Evolutionary conservation across 2,888 invertebrate species (phyloP).

Genomic region (Graphium colonna): DNA sequence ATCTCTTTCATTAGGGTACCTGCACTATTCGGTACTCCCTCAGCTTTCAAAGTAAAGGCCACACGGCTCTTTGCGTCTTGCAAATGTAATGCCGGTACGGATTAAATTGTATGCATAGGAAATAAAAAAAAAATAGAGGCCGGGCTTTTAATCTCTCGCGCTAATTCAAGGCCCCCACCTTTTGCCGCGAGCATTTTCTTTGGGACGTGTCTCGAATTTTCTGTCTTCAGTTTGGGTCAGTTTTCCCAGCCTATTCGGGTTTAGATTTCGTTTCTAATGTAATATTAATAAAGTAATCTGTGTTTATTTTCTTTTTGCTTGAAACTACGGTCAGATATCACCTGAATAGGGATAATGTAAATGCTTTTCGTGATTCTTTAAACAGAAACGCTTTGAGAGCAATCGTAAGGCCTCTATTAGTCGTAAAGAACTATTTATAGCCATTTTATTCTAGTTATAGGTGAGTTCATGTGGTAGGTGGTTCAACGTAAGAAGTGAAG

Average conservation of each 20-base stretch:
- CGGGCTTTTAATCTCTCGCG: conserved; percentile 8
- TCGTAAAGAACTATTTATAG: background rate
- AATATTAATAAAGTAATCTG: too few relatives aligned
- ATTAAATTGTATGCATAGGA: conserved; percentile 17
- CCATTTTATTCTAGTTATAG: background rate
- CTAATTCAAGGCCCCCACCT: conserved; percentile 8
- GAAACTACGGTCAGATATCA: too few relatives aligned
- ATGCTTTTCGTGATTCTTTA: too few relatives aligned
- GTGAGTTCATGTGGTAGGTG: background rate
- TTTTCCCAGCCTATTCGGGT: too few relatives aligned
- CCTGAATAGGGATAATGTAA: too few relatives aligned
- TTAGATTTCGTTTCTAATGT: too few relatives aligned
- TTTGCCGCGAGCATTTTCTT: background rate
- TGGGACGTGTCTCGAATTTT: background rate
- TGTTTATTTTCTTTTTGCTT: too few relatives aligned
- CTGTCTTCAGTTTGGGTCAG: too few relatives aligned
- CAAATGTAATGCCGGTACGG: conserved; percentile 12
- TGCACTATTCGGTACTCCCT: conserved; percentile 19
- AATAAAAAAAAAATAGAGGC: conserved; percentile 8
- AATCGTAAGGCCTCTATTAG: too few relatives aligned
- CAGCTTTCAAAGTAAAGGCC: conserved; percentile 16
- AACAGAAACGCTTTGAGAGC: too few relatives aligned
- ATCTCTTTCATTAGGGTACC: conserved; percentile 28
- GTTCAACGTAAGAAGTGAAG: too few relatives aligned
- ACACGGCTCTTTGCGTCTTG: conserved; percentile 16